phyloP scores from a whole-genome alignment of 2,888 invertebrate genomes.

The Lepidochrysops patricia region DNA sequence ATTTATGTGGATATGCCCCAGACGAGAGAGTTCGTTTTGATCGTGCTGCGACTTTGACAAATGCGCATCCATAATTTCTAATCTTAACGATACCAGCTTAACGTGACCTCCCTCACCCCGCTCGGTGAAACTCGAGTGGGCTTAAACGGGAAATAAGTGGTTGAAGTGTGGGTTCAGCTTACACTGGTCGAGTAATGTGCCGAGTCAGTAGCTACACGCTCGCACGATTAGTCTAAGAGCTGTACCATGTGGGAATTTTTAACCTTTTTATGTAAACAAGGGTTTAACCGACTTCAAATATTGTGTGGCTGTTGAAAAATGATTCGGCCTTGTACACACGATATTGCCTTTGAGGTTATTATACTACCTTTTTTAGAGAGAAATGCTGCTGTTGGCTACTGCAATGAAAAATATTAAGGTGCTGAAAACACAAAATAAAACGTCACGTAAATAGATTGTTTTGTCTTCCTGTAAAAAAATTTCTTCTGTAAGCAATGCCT shows the following conservation, averaged over 20 bases:
- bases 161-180: constrained; percentile 12
- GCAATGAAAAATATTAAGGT: no score
- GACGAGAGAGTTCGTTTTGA: constrained; percentile 8
- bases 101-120: constrained; percentile 30
- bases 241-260: constrained; percentile 23
- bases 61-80: constrained; percentile 51
- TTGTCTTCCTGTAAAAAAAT: no score
- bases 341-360: no score
- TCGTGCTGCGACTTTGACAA: constrained; percentile 54
- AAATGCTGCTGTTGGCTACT: no score
- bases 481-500: no score
- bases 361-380: no score
- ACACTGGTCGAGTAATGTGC: constrained; percentile 49
- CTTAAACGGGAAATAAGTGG: constrained; percentile 9
- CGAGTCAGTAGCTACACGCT: constrained; percentile 60
- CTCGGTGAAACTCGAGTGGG: constrained; percentile 17
- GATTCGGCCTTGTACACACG: no score
- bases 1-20: constrained; percentile 11
- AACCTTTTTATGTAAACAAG: not conserved
- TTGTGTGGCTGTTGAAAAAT: no score
- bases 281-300: no score
- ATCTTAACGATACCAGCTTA: constrained; percentile 30
- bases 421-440: no score
- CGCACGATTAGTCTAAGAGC: constrained; percentile 50
- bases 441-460: no score